phyloP scores from a whole-genome alignment of 1,140 invertebrate species.

The Pseudomyrmex cubaensis region DNA sequence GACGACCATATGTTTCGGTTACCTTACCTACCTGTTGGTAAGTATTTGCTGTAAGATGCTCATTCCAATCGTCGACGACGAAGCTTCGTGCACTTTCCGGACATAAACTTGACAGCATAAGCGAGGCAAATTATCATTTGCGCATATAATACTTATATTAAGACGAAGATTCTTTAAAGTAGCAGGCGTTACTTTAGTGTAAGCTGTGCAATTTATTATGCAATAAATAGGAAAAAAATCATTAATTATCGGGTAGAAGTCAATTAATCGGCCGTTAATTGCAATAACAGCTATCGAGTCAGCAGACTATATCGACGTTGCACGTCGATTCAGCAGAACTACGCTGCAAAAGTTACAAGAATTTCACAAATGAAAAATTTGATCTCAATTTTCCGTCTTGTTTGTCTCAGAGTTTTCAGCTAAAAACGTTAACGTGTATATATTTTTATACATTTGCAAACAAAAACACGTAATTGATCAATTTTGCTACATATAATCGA shows the following conservation, averaged over 20 bases:
- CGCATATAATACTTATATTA: slow-evolving; percentile 40
- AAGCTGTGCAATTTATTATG: slow-evolving; percentile 56
- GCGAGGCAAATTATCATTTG: slow-evolving; percentile 36
- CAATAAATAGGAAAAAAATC: slow-evolving; percentile 59
- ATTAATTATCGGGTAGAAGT: slow-evolving; percentile 65
- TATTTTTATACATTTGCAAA: slow-evolving; percentile 1
- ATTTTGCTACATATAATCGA: not conserved
- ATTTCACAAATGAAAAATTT: not conserved
- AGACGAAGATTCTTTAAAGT: slow-evolving; percentile 1
- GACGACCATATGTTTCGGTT: slow-evolving; percentile 15
- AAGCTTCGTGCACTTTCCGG: slow-evolving; percentile 12
- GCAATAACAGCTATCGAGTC: slow-evolving; percentile 60
- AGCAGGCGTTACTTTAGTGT: not conserved
- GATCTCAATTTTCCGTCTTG: slow-evolving; percentile 14
- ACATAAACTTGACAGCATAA: slow-evolving; percentile 24
- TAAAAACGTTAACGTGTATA: not conserved
- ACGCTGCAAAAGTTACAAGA: not conserved
- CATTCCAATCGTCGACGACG: slow-evolving; percentile 14
- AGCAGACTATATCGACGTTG: slow-evolving; percentile 52
- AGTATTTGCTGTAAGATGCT: slow-evolving; percentile 15
- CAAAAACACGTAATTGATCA: not conserved
- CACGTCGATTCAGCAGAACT: slow-evolving; percentile 3
- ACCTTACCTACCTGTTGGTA: slow-evolving; percentile 8
- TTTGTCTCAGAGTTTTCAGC: not conserved
- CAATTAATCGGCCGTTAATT: slow-evolving; percentile 71